Base-by-base conservation (phyloP, 1,140 invertebrate genomes). In the Aphis craccivora region DNA sequence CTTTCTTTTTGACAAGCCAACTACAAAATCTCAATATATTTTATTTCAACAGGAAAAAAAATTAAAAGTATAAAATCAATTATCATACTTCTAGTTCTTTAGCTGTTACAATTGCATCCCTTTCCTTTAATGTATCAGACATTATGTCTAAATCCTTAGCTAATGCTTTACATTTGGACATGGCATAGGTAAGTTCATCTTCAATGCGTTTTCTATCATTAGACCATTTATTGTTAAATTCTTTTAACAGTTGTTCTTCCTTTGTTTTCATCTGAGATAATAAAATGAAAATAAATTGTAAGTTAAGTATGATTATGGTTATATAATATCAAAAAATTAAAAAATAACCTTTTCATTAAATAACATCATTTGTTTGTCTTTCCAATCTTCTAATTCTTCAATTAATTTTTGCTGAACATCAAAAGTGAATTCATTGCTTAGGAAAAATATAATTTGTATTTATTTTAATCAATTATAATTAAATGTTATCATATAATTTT, bases 271-370 rank as follows among this genome's bases (percentile, higher is more conserved):
- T 86, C 91, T 93, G n/a, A 37, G n/a, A 48, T 51, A 55, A 40
- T 55, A 55, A 1, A 37, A 90, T 88, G 23, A 35, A 48, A 8
- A 92, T 35, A 48, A 53, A 25, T 83, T 48, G 11, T 84, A 35
- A 51, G 37, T 91, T 76, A 45, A 81, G 43, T 76, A 60, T 35
- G 35, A 25, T 43, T 40, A 40, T 51, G 48, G 48, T 51, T 20
- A 51, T 14, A 18, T 45, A 22, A 55, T 43, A 35, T 37, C 3
- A 48, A 67, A 2, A 8, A 48, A 53, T 55, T 53, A 86, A 51
- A 76, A 22, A n/a, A 76, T 43, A 43, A 93, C 91, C 25, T 93
- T 84, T 84, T 93, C 91, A 84, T 93, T 53, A 86, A 93, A 93
- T 83, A 93, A 40, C 40, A 40, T 40, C 25, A 86, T 93, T 86